Base-by-base conservation (phyloP, 2,797 vertebrate genomes). In the Glossophaga mutica region DNA sequence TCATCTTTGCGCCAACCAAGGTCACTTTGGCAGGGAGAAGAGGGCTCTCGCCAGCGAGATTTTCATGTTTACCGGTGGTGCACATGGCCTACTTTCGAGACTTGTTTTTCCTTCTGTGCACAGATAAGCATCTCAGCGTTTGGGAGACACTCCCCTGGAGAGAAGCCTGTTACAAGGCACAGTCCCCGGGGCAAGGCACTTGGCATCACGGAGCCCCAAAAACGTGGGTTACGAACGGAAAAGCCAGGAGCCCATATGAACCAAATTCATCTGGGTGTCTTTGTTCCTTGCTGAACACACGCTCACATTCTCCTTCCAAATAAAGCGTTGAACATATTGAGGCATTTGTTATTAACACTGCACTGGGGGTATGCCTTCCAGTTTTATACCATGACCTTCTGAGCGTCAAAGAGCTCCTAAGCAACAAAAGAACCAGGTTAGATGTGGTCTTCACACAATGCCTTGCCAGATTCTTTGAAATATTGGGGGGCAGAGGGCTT, bases 1-100 rank as follows among this genome's bases (percentile, higher is more conserved):
- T 99, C 99, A 99, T 98, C 98, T 98, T 98, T 98, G 98, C 98
- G 92, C 98, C 98, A 96, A 97, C 98, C 99, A 99, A 99, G 99
- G 99, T 99, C 99, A 99, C 98, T 98, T 98, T 99, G 98, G 98
- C 98, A 97, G 96, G 97, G 71, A 98, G 96, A 96, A 92, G 94
- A 98, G 97, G 97, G 74, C 97, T 96, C 98, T 97, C 96, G 93
- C 97, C 98, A 97, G 73, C 29, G 88, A 97, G 98, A 98, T 98
- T 96, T 94, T 94, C 98, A 85, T 98, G 97, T 98, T 97, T 95
- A 79, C 93, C 50, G 90, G 94, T 94, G 98, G 97, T 82, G 87
- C 12, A 65, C 97, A 57, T 42, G 97, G 98, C 98, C 97, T 96
- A 98, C 94, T 97, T 98, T 98, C 97, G 68, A 46, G 65, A 70